Base-by-base conservation (phyloP, 2,888 invertebrate genomes). In the Anticlea derivata region DNA sequence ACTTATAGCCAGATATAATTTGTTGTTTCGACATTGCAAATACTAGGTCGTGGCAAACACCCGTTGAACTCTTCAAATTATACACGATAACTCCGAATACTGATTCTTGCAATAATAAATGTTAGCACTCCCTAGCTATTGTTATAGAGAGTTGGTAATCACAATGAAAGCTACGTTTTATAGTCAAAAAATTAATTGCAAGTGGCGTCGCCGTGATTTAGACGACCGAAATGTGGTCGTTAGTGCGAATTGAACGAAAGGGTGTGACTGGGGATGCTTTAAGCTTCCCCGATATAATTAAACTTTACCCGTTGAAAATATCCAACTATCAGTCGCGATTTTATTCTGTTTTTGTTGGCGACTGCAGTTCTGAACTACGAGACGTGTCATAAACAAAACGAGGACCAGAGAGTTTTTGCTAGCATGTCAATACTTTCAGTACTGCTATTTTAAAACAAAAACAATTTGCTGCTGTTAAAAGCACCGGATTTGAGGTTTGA, bases 181-280 rank as follows among this genome's bases (percentile, higher is more conserved):
- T 70, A 70, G 75, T 68, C 66, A 74, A 85, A 85, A 86, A 86
- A 84, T 83, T 86, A 86, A 86, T 86, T 81, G 82, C 83, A 78
- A 85, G 75, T 83, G 85, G 78, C 79, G 77, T 78, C 72, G 70
- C 63, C 70, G 81, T 81, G 83, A 85, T 85, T 84, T 80, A 80
- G 80, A 78, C 75, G 75, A 74, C 77, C 78, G 74, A 83, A 81
- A 84, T 83, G 85, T 76, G 82, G 84, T 83, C 86, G 85, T 85
- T 85, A 86, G 80, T 82, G 78, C 66, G 80, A 78, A 80, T 80
- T 80, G 79, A 80, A 80, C 78, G 76, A 78, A 83, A 82, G 83
- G 85, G 84, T 73, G 70, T 41, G 31, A 27, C 27, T 60, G 57
- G 60, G 72, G 69, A 55, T 56, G 73, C 66, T 74, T 72, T 66